Conservation (phyloP, 2,113 vertebrate genomes). For the rabbit (Oryctolagus cuniculus) region DNA sequence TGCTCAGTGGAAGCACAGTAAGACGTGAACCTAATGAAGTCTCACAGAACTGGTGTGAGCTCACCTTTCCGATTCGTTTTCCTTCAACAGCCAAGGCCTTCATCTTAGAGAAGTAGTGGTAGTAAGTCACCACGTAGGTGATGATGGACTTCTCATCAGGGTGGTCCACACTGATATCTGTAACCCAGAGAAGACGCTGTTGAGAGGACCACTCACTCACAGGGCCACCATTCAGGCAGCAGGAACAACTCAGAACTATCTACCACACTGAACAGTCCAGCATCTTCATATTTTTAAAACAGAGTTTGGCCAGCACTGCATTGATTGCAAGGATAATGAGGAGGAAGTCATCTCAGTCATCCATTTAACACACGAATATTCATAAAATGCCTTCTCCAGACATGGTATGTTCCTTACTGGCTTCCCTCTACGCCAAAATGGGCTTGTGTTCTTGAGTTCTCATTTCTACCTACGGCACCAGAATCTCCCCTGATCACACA, state of each 20-base stretch:
- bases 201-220: conserved; percentile 51
- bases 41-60: conserved; percentile 46
- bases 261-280: background rate
- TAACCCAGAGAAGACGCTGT: conserved; percentile 75
- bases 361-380: background rate
- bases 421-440: background rate
- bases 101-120: conserved; percentile 99
- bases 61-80: conserved; percentile 97
- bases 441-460: background rate
- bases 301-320: background rate
- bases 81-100: conserved; percentile 98
- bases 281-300: background rate
- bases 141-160: conserved; percentile 99
- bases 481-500: background rate
- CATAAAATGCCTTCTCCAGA: background rate
- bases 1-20: background rate
- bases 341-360: background rate
- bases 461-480: background rate
- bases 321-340: background rate
- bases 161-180: conserved; percentile 99
- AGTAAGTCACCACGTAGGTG: conserved; percentile 98
- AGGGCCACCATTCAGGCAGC: background rate
- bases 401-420: background rate
- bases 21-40: background rate
- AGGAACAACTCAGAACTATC: background rate